A percentile compares a stretch with the other conserved stretches of the same genome.
Conservation (phyloP, 2,888 invertebrate species). For the Ischnura elegans region DNA sequence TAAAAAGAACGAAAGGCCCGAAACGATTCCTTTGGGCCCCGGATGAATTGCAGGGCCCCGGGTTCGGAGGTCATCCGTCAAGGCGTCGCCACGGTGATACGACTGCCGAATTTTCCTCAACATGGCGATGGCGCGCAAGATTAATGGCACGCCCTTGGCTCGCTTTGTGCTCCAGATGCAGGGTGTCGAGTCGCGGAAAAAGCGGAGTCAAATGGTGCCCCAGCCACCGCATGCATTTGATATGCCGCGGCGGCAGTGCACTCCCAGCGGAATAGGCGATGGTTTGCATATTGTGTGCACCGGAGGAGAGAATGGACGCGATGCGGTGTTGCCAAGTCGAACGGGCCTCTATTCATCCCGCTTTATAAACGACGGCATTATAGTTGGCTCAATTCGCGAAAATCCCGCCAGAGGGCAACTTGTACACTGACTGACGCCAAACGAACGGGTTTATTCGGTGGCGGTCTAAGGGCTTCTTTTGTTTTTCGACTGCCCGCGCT, state of each 20-base stretch:
- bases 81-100: background rate
- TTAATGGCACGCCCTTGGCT: background rate
- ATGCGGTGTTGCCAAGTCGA: background rate
- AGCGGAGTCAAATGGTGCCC: background rate
- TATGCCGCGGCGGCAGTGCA: background rate
- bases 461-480: background rate
- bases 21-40: background rate
- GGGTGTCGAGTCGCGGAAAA: background rate
- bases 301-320: background rate
- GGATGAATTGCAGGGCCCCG: background rate
- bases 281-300: background rate
- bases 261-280: background rate
- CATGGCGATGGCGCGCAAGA: background rate
- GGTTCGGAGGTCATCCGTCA: background rate
- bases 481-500: background rate
- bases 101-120: slow-evolving; percentile 31
- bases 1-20: background rate
- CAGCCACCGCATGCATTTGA: background rate
- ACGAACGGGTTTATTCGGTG: background rate
- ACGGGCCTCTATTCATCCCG: background rate
- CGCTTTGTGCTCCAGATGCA: background rate
- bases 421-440: background rate
- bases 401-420: background rate
- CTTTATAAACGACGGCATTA: slow-evolving; percentile 4
- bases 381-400: slow-evolving; percentile 5